Percentiles rank a stretch among this genome's conserved stretches.
Evolutionary conservation across 2,888 invertebrate species (phyloP).

Genomic region (Eupeodes luniger): DNA sequence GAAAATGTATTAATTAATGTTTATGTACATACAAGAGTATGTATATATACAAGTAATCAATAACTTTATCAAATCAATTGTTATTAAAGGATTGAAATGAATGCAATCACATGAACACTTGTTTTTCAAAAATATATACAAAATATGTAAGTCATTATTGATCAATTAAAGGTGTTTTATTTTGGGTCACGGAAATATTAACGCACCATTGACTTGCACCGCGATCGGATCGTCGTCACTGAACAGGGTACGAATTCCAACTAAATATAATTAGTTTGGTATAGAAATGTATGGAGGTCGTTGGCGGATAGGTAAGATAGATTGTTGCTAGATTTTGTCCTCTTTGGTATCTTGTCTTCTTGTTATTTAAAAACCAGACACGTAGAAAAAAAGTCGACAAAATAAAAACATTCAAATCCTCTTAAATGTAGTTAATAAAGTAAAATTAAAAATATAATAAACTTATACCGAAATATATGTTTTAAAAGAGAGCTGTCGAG

Average conservation of each 20-base stretch:
- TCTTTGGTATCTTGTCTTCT: conserved; percentile 39
- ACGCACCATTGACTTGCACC: conserved; percentile 18
- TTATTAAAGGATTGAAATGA: too few species aligned
- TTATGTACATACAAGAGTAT: neutral
- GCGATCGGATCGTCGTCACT: conserved; percentile 54
- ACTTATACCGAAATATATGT: neutral
- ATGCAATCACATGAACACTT: neutral
- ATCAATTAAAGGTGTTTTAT: neutral
- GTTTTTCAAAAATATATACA: neutral
- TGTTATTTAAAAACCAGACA: conserved; percentile 53
- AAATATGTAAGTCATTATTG: neutral
- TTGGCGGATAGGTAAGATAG: conserved; percentile 53
- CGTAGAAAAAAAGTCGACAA: conserved; percentile 39
- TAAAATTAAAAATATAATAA: neutral
- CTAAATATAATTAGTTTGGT: conserved; percentile 48
- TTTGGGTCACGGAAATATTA: conserved; percentile 1
- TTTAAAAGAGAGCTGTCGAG: conserved; percentile 22
- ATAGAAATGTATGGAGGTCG: conserved; percentile 28
- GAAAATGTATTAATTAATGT: neutral
- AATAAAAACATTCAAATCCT: conserved; percentile 1
- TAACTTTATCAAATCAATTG: too few species aligned
- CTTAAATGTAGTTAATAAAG: neutral
- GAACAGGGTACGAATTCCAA: conserved; percentile 52
- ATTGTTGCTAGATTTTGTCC: conserved; percentile 37
- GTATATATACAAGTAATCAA: neutral